These are phyloP conservation scores for Octopus bimaculoides DNA, from an alignment of 1,140 invertebrate genomes.

Conservation along the genomic window DNA sequence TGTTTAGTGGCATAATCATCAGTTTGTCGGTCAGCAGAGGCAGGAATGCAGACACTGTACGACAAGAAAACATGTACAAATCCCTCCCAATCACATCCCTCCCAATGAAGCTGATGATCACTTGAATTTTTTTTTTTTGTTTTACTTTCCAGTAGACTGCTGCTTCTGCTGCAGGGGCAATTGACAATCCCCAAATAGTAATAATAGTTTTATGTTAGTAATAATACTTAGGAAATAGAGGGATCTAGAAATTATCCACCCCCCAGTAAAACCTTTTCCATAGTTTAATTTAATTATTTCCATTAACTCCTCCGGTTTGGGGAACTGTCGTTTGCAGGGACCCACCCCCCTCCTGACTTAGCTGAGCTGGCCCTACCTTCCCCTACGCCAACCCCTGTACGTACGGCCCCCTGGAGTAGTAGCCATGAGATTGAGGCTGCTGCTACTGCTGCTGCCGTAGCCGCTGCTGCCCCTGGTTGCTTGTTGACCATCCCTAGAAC, in stretches of 20 bases:
- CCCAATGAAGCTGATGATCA: slow-evolving; percentile 6
- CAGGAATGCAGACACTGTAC: slow-evolving; percentile 10
- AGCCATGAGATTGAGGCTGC: slow-evolving; percentile 6
- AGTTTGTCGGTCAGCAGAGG: not conserved
- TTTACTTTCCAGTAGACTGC: not conserved
- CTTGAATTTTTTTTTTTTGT: not conserved
- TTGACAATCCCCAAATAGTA: slow-evolving; percentile 8
- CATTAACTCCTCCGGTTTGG: slow-evolving; percentile 1
- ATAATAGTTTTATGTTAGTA: slow-evolving; percentile 1
- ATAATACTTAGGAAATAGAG: not conserved
- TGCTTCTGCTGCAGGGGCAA: not conserved
- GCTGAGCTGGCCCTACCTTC: slow-evolving; percentile 13
- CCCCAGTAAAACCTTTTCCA: not conserved
- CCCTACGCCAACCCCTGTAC: slow-evolving; percentile 13
- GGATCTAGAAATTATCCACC: slow-evolving; percentile 2
- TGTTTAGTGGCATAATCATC: not conserved
- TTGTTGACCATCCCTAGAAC: slow-evolving; percentile 13
- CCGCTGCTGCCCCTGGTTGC: not conserved
- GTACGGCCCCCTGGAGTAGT: slow-evolving; percentile 8
- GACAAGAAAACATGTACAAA: slow-evolving; percentile 3
- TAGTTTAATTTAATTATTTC: too few relatives aligned
- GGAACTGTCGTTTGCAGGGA: slow-evolving; percentile 13
- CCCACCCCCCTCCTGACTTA: slow-evolving; percentile 14
- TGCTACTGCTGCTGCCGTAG: not conserved
- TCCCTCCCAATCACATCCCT: slow-evolving; percentile 12